Base-by-base conservation (phyloP, 2,888 invertebrate species). In the Sinotaia quadrata region DNA sequence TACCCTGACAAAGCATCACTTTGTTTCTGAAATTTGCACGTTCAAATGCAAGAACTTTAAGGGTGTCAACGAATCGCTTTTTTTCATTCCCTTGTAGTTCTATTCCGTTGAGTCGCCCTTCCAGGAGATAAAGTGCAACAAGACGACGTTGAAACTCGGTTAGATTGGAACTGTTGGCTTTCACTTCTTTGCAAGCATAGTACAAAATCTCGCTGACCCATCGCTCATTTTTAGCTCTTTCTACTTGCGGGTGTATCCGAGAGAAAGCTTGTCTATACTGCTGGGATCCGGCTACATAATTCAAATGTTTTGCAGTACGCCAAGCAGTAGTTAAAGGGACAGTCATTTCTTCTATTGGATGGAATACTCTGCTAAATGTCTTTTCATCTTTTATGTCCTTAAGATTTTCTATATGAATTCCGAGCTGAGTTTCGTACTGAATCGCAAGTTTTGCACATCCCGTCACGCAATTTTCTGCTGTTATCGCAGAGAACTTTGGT, bases 221-320 rank as follows among this genome's bases (percentile, higher is more conserved):
- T 88, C 94, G 94, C 1, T 92, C 89, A 1, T 92, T 91, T 74
- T 93, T 91, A 0, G 95, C 95, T 82, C 91, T 91, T 77, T 92
- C 91, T 0, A 95, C 94, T 77, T 95, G 90, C 72, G 93, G 92
- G 81, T 95, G 94, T 75, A 96, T 93, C 81, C 93, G 92, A 79
- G 80, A 69, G 75, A 84, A 85, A 31, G 84, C 80, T 31, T 77
- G 66, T 29, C 78, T 74, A 67, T 78, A 82, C 8, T 75, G 78
- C 21, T 81, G 74, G n/a, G 73, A 68, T 7, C 93, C 93, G 82
- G 94, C 94, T 5, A 94, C 93, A 60, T 94, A 89, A 84, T 94
- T 95, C 15, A 97, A 87, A 4, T 94, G 92, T 88, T 95, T 96
- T 0, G 95, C 93, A 78, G 95, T 91, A 12, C 95, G 94, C 95